Evolutionary conservation across 2,888 invertebrate species (phyloP), one percentile per base, ranked within the genome.

Genomic region (Lasioglossum calceatum): DNA sequence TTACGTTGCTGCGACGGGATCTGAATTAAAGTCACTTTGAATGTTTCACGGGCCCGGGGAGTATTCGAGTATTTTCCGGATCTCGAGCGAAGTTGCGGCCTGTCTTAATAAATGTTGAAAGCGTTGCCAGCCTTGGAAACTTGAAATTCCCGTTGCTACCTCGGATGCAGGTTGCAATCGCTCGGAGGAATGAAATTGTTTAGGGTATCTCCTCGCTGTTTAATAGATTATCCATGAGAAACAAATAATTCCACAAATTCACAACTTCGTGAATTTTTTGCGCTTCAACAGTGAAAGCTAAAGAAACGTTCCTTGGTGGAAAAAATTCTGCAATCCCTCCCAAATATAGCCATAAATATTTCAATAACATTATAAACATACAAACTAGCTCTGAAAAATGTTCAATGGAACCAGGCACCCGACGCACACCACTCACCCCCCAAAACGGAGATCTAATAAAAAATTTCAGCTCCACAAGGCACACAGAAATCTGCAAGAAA

Each of bases 61-160:
- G 50, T n/a, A 42, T 3, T 32, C n/a, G 27, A 79, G 70, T 32
- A 54, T 27, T 7, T 64, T 42, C 19, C 8, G 61, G 42, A 36
- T n/a, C 27, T 42, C 12, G 42, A 5, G 1, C 3, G 4, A 67
- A 12, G 64, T 42, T 39, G n/a, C 16, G 73, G 73, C 7, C 32
- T 5, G 50, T 67, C 67, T 77, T 67, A 39, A 74, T 81, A 81
- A 84, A 81, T 74, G 73, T 23, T 8, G 36, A 4, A 27, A 73
- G 64, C 70, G 47, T 74, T 70, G 84, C 19, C 74, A 74, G 16
- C 77, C 74, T 61, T 19, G 12, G 70, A 58, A 58, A 39, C 39
- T 23, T 27, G 16, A n/a, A 47, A 58, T 47, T 50, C 70, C 10
- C 23, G 39, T 39, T 39, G 23, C 61, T 27, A 27, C 61, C 27